Base-by-base conservation (phyloP, 2,797 vertebrate genomes). In the Lycodopsis pacificus region DNA sequence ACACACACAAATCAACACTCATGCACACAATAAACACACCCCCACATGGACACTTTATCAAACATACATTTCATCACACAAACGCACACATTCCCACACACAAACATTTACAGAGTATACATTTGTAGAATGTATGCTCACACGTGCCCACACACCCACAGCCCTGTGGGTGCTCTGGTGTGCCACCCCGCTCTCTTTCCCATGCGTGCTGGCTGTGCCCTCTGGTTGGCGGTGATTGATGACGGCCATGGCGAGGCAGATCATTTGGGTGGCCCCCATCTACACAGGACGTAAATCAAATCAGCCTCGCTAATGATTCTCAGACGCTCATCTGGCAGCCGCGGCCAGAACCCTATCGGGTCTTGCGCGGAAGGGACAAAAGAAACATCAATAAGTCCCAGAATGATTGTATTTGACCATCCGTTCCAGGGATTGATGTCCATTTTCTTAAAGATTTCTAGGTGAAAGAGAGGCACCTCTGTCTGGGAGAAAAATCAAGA, bases 161-260 rank as follows among this genome's bases (percentile, higher is more conserved):
- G 79, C 79, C 89, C 91, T 80, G 71, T 89, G 84, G 89, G 87
- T 86, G 85, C 87, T 80, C 81, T 82, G 78, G 65, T 46, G 87
- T 91, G 92, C 91, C 90, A 92, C 88, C 89, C 81, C 74, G 81
- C 86, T 84, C 86, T 89, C 89, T 90, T 82, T 83, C 86, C 87
- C 84, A 83, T 82, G 90, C 90, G 57, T 92, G 91, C 87, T 92
- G 44, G 91, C 88, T 88, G 90, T 95, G 93, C 95, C 94, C 94
- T 93, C 95, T 95, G 94, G 95, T 95, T 95, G 92, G 83, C 83
- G 86, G 86, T 96, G 95, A 96, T 96, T 95, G 94, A 96, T 96
- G 95, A 94, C 75, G 87, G 87, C 87, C 91, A 93, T 90, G 90
- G 93, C 72, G 84, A 94, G 90, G 94, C 93, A 95, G 93, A 95